Evolutionary conservation across 2,113 vertebrate genomes (phyloP).

Genomic region (Ondatra zibethicus): DNA sequence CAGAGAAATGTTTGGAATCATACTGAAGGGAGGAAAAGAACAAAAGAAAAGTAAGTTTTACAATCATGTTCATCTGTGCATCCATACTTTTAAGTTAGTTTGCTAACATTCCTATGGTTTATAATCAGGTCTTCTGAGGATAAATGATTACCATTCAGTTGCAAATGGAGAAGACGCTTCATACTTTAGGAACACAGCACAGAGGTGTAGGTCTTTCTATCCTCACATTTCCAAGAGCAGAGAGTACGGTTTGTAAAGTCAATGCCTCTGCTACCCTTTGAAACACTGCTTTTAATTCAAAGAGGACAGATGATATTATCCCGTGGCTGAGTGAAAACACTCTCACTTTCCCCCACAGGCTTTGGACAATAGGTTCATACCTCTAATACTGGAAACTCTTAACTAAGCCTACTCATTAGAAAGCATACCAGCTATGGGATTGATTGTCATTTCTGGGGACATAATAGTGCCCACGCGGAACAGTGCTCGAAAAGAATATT

Average conservation of each 20-base stretch:
- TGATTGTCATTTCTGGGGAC: conserved; percentile 24
- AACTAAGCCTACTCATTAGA: neutral
- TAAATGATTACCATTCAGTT: neutral
- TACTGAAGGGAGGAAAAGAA: neutral
- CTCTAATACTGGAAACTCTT: neutral
- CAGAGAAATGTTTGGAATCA: neutral
- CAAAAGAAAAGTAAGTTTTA: neutral
- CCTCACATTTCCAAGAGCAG: neutral
- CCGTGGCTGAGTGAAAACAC: neutral
- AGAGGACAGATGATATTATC: neutral
- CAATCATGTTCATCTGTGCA: neutral
- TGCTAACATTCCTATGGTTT: conserved; percentile 3
- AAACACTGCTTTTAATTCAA: neutral
- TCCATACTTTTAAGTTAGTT: neutral
- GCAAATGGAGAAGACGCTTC: neutral
- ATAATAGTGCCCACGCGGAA: neutral
- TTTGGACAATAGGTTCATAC: neutral
- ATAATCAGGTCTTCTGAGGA: neutral
- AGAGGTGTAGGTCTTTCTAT: neutral
- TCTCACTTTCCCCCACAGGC: neutral
- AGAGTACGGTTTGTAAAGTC: neutral
- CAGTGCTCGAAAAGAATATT: neutral
- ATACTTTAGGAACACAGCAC: neutral
- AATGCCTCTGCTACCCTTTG: neutral
- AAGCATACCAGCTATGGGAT: neutral